Conservation (phyloP, 2,888 invertebrate genomes). For the Agrochola lychnidis region DNA sequence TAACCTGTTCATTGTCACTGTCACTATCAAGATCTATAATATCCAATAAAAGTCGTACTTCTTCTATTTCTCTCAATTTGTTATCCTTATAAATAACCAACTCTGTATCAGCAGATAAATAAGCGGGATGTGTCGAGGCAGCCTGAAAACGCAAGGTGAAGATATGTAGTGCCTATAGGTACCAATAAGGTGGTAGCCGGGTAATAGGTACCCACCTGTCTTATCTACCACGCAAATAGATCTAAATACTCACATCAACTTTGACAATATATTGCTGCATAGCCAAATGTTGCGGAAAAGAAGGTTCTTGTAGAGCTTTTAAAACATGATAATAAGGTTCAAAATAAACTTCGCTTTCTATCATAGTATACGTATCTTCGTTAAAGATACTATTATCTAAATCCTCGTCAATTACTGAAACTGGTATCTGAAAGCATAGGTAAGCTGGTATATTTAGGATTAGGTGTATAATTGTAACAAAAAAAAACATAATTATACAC, state of each 20-base stretch:
- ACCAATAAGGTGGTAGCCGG: not conserved
- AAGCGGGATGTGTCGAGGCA: slow-evolving; percentile 72
- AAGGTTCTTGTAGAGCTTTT: slow-evolving; percentile 91
- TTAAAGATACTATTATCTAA: slow-evolving; percentile 69
- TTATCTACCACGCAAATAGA: not conserved
- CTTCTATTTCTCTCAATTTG: slow-evolving; percentile 1
- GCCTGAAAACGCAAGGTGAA: slow-evolving; percentile 68
- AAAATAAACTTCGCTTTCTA: slow-evolving; percentile 95
- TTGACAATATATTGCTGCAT: slow-evolving; percentile 93
- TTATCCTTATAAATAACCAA: slow-evolving; percentile 49
- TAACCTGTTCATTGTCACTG: not conserved
- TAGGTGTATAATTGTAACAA: not conserved
- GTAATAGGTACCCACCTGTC: not conserved
- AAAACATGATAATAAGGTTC: slow-evolving; percentile 95
- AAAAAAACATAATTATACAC: not conserved
- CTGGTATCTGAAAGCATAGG: slow-evolving; percentile 76
- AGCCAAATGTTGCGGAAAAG: slow-evolving; percentile 90
- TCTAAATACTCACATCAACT: slow-evolving; percentile 82
- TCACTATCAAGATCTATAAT: not conserved
- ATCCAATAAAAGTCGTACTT: not conserved
- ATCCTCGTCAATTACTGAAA: slow-evolving; percentile 72
- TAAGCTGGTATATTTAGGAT: not conserved
- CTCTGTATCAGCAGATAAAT: slow-evolving; percentile 65
- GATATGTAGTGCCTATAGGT: not conserved
- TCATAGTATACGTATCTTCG: slow-evolving; percentile 89